Evolutionary conservation across 2,113 vertebrate genomes (phyloP).

Genomic region (Mionectes macconnelli): DNA sequence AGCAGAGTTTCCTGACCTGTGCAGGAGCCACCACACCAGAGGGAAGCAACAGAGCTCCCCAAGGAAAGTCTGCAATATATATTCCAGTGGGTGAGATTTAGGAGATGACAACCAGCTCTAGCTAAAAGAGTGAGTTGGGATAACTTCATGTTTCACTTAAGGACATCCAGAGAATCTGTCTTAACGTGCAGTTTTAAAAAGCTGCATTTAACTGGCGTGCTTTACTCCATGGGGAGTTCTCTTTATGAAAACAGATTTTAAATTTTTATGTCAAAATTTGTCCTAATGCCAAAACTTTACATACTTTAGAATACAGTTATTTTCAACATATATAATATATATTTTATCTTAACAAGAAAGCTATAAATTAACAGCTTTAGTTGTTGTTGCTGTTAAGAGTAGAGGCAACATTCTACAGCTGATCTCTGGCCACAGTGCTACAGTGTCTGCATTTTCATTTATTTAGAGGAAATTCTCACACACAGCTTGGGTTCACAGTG

Average conservation of each 20-base stretch:
- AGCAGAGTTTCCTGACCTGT: background rate
- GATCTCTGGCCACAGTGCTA: background rate
- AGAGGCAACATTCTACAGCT: background rate
- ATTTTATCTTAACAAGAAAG: background rate
- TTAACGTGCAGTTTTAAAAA: background rate
- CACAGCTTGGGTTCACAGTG: background rate
- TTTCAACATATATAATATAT: background rate
- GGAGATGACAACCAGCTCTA: background rate
- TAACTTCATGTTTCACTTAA: background rate
- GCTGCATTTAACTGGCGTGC: rapidly evolving
- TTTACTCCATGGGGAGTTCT: background rate
- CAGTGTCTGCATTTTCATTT: background rate
- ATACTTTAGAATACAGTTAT: background rate
- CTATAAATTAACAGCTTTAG: background rate
- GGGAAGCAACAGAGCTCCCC: background rate
- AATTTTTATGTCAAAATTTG: background rate
- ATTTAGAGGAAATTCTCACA: background rate
- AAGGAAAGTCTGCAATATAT: rapidly evolving
- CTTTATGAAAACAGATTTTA: background rate
- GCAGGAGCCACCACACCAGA: background rate
- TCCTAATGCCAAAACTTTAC: background rate
- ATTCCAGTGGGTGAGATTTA: background rate
- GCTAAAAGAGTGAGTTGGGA: background rate
- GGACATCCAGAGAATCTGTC: background rate
- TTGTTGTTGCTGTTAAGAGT: background rate